Percentiles rank a stretch among this genome's conserved stretches.
These are phyloP conservation scores for Heterohyrax brucei DNA, from an alignment of 2,797 vertebrate species.

Conservation along the genomic window DNA sequence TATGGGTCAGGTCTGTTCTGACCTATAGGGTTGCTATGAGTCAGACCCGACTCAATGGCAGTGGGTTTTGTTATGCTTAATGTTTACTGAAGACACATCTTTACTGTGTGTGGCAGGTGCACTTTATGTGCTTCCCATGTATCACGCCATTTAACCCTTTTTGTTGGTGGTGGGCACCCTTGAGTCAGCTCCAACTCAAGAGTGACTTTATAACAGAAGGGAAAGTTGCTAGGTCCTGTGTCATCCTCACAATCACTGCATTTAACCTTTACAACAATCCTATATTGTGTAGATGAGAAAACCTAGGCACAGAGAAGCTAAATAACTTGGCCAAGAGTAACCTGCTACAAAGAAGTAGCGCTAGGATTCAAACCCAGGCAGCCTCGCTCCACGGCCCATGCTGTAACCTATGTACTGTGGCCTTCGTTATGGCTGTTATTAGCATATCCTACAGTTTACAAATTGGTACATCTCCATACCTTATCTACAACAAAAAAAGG, in stretches of 20 bases:
- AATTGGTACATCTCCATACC: constrained; percentile 2
- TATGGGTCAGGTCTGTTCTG: no score
- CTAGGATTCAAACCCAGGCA: background rate
- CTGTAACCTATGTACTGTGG: background rate
- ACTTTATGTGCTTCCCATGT: constrained; percentile 31
- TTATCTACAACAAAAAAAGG: background rate
- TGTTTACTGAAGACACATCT: constrained; percentile 15
- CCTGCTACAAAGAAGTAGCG: constrained; percentile 1
- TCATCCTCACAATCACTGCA: no score
- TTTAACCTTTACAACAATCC: constrained; percentile 12
- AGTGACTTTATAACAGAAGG: no score
- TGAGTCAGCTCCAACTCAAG: no score
- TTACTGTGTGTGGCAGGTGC: background rate
- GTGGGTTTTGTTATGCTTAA: background rate
- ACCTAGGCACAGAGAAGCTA: background rate
- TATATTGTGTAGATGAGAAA: constrained; percentile 20
- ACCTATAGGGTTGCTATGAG: no score
- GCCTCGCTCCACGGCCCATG: background rate
- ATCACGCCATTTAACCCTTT: constrained; percentile 21
- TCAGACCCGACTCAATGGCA: no score
- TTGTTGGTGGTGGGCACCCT: background rate
- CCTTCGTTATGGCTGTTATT: background rate
- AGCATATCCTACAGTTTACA: background rate
- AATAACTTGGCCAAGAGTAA: constrained; percentile 28
- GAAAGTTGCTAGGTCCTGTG: no score